A percentile compares a stretch with the other conserved stretches of the same genome.
Conservation (phyloP, 2,797 vertebrate genomes). For the Champsocephalus esox region DNA sequence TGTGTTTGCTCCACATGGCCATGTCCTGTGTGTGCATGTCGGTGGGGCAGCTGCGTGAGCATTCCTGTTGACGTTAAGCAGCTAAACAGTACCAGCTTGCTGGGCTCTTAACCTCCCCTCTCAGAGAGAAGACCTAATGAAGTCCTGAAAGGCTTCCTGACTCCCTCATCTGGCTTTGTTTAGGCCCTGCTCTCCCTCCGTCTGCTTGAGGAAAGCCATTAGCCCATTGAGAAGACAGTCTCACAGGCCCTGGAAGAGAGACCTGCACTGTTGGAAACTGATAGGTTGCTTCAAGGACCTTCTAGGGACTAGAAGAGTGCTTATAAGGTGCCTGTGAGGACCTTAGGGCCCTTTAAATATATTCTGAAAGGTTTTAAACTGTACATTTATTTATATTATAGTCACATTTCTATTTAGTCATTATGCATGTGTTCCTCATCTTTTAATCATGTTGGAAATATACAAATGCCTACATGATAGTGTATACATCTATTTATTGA, state of each 20-base stretch:
- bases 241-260: constrained; percentile 66
- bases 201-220: constrained; percentile 85
- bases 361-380: not conserved
- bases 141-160: constrained; percentile 90
- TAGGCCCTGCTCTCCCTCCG: constrained; percentile 74
- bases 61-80: constrained; percentile 88
- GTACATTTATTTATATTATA: not conserved
- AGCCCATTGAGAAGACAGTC: constrained; percentile 80
- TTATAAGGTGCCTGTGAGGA: constrained; percentile 29
- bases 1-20: constrained; percentile 33
- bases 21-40: constrained; percentile 55
- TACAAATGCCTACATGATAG: not conserved
- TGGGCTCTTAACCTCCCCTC: constrained; percentile 84
- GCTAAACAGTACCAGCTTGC: constrained; percentile 90
- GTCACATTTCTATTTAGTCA: not conserved
- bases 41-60: constrained; percentile 82
- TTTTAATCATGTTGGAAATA: not conserved
- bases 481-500: not conserved
- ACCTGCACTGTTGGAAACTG: constrained; percentile 43
- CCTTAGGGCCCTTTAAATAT: not conserved
- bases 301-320: constrained; percentile 11
- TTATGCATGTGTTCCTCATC: not conserved
- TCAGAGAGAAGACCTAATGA: constrained; percentile 84
- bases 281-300: constrained; percentile 30
- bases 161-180: constrained; percentile 88